Conservation (phyloP, 2,888 invertebrate species). For the Dugesia japonica region DNA sequence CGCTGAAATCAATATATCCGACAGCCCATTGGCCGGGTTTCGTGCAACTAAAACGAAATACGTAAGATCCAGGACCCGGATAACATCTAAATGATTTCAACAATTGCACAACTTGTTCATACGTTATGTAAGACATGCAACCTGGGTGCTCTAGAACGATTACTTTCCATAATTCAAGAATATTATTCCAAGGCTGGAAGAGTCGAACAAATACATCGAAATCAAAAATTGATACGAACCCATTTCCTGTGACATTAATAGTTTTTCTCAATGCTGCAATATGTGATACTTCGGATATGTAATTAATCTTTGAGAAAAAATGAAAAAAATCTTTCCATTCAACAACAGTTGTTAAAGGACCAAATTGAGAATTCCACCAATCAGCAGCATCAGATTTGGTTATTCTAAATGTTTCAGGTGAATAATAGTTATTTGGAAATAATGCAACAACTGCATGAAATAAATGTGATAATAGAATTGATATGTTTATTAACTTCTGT, state of each 20-base stretch:
- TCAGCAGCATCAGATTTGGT: slow-evolving; percentile 91
- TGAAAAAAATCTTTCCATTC: slow-evolving; percentile 90
- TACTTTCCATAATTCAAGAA: slow-evolving; percentile 92
- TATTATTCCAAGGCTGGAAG: slow-evolving; percentile 95
- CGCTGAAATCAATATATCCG: slow-evolving; percentile 27
- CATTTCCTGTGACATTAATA: slow-evolving; percentile 95
- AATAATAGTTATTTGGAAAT: slow-evolving; percentile 84
- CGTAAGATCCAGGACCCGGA: slow-evolving; percentile 20
- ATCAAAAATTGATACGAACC: slow-evolving; percentile 75
- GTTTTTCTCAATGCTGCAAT: slow-evolving; percentile 97
- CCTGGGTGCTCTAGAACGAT: slow-evolving; percentile 96
- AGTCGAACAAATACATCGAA: slow-evolving; percentile 45
- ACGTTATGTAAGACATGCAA: slow-evolving; percentile 94
- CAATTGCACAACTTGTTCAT: slow-evolving; percentile 88
- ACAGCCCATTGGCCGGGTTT: slow-evolving; percentile 29
- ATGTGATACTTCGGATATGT: slow-evolving; percentile 81
- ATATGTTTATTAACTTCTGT: slow-evolving; percentile 83
- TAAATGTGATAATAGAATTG: slow-evolving; percentile 98
- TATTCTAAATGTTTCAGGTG: slow-evolving; percentile 85
- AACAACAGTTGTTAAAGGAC: slow-evolving; percentile 78
- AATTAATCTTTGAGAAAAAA: slow-evolving; percentile 79
- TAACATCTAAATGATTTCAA: neutral
- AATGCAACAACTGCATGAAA: slow-evolving; percentile 69
- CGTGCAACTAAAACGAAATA: slow-evolving; percentile 30
- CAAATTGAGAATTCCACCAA: slow-evolving; percentile 88